These are phyloP conservation scores for Danionella cerebrum DNA, from an alignment of 2,113 vertebrate species.

Conservation along the genomic window DNA sequence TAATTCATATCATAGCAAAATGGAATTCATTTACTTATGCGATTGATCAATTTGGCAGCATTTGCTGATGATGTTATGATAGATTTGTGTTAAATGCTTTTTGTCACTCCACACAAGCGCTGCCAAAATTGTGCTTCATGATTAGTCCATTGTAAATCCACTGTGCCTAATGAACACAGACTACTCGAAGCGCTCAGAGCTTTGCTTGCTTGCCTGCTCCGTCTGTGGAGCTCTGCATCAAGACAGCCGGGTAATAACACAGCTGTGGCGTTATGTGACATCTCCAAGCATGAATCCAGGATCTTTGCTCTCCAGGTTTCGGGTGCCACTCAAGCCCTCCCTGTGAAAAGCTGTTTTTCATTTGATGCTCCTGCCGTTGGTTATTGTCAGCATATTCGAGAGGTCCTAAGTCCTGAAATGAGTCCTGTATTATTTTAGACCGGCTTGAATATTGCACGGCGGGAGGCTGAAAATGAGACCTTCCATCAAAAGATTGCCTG, in stretches of 20 bases:
- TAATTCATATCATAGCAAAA: constrained; percentile 31
- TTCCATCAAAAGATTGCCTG: constrained; percentile 74
- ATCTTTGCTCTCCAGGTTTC: constrained; percentile 54
- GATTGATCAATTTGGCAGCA: constrained; percentile 29
- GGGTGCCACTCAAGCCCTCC: constrained; percentile 49
- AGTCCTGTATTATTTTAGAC: constrained; percentile 73
- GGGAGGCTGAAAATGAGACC: constrained; percentile 73
- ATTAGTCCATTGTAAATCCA: constrained; percentile 13
- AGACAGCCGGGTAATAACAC: constrained; percentile 42
- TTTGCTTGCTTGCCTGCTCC: background rate
- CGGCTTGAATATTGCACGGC: constrained; percentile 68
- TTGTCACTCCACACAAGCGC: constrained; percentile 17
- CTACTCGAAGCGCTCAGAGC: background rate
- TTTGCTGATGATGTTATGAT: constrained; percentile 25
- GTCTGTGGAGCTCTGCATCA: background rate
- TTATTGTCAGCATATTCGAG: constrained; percentile 71
- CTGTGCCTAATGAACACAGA: constrained; percentile 2
- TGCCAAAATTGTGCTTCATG: constrained; percentile 17
- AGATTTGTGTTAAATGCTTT: constrained; percentile 25
- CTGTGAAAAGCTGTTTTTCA: constrained; percentile 68
- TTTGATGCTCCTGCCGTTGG: constrained; percentile 62
- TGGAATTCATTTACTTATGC: constrained; percentile 27
- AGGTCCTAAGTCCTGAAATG: constrained; percentile 71
- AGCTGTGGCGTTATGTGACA: constrained; percentile 55
- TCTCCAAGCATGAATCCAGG: constrained; percentile 51